phyloP scores from a whole-genome alignment of 1,140 invertebrate genomes.

The Neotoxoptera formosana region DNA sequence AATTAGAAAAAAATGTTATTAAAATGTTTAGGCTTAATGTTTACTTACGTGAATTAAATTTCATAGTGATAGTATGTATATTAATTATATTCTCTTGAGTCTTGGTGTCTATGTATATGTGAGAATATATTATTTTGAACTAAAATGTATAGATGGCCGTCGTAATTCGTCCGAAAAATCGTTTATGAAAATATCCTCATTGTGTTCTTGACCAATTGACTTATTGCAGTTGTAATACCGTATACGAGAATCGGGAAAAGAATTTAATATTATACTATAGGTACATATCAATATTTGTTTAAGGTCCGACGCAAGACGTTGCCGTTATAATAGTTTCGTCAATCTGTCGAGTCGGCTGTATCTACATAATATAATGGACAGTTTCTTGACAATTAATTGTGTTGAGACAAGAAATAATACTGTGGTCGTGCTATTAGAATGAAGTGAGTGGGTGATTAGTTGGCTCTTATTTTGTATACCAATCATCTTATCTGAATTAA shows the following conservation, averaged over 20 bases:
- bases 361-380: neutral
- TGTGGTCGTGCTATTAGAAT: neutral
- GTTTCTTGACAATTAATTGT: constrained; percentile 11
- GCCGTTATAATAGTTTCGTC: neutral
- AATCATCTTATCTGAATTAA: neutral
- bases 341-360: neutral
- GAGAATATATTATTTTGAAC: neutral
- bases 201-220: neutral
- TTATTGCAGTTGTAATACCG: neutral
- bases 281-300: neutral
- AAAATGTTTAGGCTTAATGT: neutral
- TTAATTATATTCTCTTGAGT: neutral
- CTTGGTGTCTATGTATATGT: neutral
- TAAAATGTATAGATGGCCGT: neutral
- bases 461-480: neutral
- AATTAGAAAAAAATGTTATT: neutral
- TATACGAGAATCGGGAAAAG: neutral
- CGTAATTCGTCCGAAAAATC: neutral
- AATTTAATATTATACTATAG: neutral
- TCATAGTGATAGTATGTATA: neutral
- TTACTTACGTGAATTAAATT: neutral
- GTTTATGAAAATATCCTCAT: neutral
- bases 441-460: neutral
- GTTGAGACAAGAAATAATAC: neutral
- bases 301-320: neutral